A percentile compares a stretch with the other conserved stretches of the same genome.
Conservation (phyloP, 2,113 vertebrate species). For the Paradisaea rubra region DNA sequence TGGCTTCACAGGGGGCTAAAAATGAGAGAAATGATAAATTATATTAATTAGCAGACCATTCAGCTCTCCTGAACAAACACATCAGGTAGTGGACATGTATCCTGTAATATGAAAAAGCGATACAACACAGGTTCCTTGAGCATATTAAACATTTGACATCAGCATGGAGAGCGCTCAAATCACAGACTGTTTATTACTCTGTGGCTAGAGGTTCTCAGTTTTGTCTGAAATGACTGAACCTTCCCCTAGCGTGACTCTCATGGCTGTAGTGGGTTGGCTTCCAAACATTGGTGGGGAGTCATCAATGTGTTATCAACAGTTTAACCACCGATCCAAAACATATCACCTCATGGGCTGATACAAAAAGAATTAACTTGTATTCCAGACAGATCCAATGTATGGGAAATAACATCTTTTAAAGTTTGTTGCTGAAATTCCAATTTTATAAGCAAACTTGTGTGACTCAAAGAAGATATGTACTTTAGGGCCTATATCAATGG, state of each 20-base stretch:
- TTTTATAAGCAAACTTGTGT: background rate
- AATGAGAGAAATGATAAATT: background rate
- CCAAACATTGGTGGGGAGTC: rapidly evolving
- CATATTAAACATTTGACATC: background rate
- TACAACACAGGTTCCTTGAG: background rate
- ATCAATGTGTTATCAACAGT: background rate
- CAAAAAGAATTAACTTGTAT: background rate
- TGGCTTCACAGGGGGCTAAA: slow-evolving; percentile 92
- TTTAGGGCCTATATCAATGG: rapidly evolving
- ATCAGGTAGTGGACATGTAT: background rate
- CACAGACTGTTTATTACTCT: background rate
- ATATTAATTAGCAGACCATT: background rate
- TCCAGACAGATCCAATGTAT: background rate
- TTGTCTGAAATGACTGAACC: background rate
- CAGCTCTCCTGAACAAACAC: background rate
- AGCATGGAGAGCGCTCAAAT: background rate
- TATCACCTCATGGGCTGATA: background rate
- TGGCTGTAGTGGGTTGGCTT: background rate
- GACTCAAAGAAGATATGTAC: background rate
- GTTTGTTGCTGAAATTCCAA: background rate
- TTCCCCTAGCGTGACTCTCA: background rate
- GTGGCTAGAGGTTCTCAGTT: background rate
- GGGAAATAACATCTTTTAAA: background rate
- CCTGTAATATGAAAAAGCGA: background rate
- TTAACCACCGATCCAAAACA: background rate